Evolutionary conservation across 2,888 invertebrate genomes (phyloP).

Genomic region (Phengaris arion): DNA sequence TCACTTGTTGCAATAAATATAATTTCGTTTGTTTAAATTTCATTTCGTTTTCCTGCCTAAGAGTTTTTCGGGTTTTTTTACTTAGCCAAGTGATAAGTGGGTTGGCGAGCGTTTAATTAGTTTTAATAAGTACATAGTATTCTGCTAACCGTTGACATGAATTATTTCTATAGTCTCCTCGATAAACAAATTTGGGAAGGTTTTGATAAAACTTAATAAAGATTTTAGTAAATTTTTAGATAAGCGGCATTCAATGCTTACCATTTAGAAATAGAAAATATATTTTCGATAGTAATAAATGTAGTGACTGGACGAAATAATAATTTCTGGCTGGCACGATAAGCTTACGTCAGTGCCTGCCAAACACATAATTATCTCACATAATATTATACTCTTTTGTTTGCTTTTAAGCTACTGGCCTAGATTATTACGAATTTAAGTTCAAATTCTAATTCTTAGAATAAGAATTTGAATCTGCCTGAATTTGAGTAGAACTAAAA

Average conservation of each 20-base stretch:
- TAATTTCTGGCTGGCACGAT: background rate
- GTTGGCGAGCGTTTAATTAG: background rate
- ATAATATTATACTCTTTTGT: background rate
- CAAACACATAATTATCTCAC: background rate
- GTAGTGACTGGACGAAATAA: background rate
- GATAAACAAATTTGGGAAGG: too few relatives aligned
- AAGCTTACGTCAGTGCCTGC: conserved; percentile 2
- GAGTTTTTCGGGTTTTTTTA: background rate
- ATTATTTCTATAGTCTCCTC: too few relatives aligned
- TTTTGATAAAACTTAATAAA: too few relatives aligned
- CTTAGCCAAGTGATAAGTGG: background rate
- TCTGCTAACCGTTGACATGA: too few relatives aligned
- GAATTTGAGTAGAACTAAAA: too few relatives aligned
- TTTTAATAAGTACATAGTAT: background rate
- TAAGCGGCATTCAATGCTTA: background rate
- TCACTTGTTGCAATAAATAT: conserved; percentile 50
- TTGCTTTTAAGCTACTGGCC: background rate
- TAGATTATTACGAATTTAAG: background rate
- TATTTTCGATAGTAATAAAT: too few relatives aligned
- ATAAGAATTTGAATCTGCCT: too few relatives aligned
- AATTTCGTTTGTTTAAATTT: conserved; percentile 31
- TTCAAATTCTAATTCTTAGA: too few relatives aligned
- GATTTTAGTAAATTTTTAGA: too few relatives aligned
- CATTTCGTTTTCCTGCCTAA: conserved; percentile 25
- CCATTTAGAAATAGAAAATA: background rate